Evolutionary conservation across 2,797 vertebrate species (phyloP).

Genomic region (Xenentodon cancila): DNA sequence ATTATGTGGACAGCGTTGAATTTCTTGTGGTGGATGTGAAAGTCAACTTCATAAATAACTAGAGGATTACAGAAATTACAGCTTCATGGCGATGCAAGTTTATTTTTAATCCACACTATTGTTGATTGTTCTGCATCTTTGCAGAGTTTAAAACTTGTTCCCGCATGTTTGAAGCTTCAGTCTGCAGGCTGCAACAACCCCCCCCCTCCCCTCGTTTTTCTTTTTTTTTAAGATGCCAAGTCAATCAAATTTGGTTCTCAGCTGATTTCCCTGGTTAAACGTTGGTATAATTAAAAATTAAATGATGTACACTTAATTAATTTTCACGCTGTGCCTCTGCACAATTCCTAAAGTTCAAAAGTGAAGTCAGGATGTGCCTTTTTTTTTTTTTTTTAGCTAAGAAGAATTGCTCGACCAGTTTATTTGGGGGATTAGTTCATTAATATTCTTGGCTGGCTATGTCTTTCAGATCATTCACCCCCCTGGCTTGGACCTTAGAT

Average conservation of each 20-base stretch:
- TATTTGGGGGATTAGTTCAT: slow-evolving; percentile 52
- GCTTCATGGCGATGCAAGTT: slow-evolving; percentile 55
- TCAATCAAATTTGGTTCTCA: slow-evolving; percentile 38
- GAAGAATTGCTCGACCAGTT: slow-evolving; percentile 22
- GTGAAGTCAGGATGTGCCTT: background rate
- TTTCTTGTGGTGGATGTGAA: slow-evolving; percentile 62
- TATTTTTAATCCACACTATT: slow-evolving; percentile 66
- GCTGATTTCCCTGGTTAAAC: slow-evolving; percentile 42
- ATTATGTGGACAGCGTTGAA: slow-evolving; percentile 53
- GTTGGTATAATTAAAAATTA: slow-evolving; percentile 45
- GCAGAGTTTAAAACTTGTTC: slow-evolving; percentile 36
- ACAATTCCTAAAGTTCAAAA: slow-evolving; percentile 5
- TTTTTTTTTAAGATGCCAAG: slow-evolving; percentile 5
- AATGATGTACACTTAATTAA: slow-evolving; percentile 23
- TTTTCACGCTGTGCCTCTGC: slow-evolving; percentile 10
- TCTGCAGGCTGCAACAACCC: background rate
- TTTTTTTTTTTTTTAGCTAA: background rate
- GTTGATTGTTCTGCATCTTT: slow-evolving; percentile 53
- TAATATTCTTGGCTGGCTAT: slow-evolving; percentile 58
- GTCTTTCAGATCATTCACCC: slow-evolving; percentile 59
- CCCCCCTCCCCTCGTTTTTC: background rate
- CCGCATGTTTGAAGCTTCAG: slow-evolving; percentile 43
- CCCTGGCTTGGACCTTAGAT: slow-evolving; percentile 56
- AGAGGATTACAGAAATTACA: slow-evolving; percentile 67
- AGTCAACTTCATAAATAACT: slow-evolving; percentile 54